Conservation (phyloP, 1,140 invertebrate species). For the Scaptomyza pallida region DNA sequence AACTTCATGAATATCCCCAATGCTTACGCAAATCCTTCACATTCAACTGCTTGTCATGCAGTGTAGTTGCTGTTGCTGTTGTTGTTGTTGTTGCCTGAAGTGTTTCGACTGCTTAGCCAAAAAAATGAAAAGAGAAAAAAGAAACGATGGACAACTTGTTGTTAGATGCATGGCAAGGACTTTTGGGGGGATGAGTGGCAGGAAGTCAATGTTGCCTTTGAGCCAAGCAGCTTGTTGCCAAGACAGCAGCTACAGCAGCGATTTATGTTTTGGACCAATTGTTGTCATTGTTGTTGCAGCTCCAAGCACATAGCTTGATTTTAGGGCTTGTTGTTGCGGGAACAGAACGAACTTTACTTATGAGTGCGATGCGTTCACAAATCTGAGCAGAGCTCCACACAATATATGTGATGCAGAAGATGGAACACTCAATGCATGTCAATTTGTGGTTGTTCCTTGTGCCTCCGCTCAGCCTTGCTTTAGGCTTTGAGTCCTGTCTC, state of each 20-base stretch:
- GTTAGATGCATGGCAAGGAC: slow-evolving; percentile 37
- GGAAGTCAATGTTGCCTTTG: slow-evolving; percentile 18
- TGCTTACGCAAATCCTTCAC: background rate
- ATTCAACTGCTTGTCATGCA: slow-evolving; percentile 10
- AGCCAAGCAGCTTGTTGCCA: slow-evolving; percentile 39
- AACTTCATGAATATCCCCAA: background rate
- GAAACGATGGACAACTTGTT: slow-evolving; percentile 59
- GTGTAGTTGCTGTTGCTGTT: too few relatives aligned
- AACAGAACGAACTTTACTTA: slow-evolving; percentile 70
- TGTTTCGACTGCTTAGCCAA: slow-evolving; percentile 32
- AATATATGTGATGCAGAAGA: slow-evolving; percentile 32
- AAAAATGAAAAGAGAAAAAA: slow-evolving; percentile 52
- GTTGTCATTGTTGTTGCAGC: slow-evolving; percentile 13
- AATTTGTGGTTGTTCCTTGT: slow-evolving; percentile 62
- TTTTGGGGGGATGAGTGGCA: background rate
- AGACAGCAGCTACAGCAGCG: slow-evolving; percentile 49
- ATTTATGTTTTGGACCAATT: slow-evolving; percentile 56
- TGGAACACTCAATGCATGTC: slow-evolving; percentile 64
- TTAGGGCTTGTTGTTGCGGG: slow-evolving; percentile 29
- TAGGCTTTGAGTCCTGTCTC: slow-evolving; percentile 39
- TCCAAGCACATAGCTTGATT: slow-evolving; percentile 59
- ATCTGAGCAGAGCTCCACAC: slow-evolving; percentile 59
- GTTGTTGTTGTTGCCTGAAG: slow-evolving; percentile 9
- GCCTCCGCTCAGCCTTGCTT: slow-evolving; percentile 8
- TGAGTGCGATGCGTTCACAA: slow-evolving; percentile 73